Evolutionary conservation across 2,113 vertebrate genomes (phyloP).

Genomic region (Physeter macrocephalus): DNA sequence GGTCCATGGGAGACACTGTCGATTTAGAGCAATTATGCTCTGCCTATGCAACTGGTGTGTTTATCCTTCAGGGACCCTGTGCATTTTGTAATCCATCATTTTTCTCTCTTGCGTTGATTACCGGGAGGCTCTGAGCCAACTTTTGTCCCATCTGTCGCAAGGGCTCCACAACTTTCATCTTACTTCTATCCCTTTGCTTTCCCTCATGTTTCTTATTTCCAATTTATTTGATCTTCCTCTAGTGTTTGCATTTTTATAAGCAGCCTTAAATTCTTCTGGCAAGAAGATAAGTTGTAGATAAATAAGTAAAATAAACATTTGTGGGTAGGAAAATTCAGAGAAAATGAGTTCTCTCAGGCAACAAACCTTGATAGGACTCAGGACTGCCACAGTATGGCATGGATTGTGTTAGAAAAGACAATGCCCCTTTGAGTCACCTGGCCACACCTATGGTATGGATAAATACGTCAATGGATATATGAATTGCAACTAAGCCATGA

Average conservation of each 20-base stretch:
- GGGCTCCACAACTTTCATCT: neutral
- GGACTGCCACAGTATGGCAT: fast-evolving
- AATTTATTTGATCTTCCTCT: neutral
- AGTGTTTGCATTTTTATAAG: neutral
- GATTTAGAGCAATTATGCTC: neutral
- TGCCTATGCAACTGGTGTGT: neutral
- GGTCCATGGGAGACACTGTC: neutral
- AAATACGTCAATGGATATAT: neutral
- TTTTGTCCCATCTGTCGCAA: neutral
- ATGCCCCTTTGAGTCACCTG: neutral
- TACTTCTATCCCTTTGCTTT: neutral
- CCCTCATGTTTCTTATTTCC: neutral
- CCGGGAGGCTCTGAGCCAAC: neutral
- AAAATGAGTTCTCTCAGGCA: neutral
- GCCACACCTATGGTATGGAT: neutral
- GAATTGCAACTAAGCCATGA: neutral
- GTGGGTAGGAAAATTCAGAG: neutral
- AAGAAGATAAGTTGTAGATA: neutral
- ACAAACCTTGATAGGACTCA: neutral
- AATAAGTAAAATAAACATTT: neutral
- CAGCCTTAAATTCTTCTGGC: neutral
- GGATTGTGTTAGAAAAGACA: neutral
- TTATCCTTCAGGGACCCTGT: neutral
- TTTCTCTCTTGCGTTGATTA: neutral
- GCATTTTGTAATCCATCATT: neutral